A percentile compares a stretch with the other conserved stretches of the same genome.
Evolutionary conservation across 1,140 invertebrate genomes (phyloP).

Genomic region (Cydia pomonella): DNA sequence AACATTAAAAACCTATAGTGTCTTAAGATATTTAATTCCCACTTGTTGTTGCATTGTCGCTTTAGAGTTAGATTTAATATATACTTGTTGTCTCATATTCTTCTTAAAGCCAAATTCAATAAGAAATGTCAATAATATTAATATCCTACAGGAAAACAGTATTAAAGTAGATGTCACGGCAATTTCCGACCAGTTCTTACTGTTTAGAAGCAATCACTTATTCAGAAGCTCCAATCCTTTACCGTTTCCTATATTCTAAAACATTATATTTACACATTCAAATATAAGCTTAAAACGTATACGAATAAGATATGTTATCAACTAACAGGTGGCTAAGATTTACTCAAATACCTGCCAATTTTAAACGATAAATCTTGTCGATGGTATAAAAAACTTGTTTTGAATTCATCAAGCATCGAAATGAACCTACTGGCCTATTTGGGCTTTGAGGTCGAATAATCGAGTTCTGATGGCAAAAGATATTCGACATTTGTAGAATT

Average conservation of each 20-base stretch:
- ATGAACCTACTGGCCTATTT: slow-evolving; percentile 59
- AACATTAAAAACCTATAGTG: no score
- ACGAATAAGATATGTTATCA: background rate
- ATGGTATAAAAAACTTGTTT: slow-evolving; percentile 56
- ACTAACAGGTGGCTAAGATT: slow-evolving; percentile 4
- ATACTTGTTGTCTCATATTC: no score
- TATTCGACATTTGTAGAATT: no score
- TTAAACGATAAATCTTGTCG: slow-evolving; percentile 47
- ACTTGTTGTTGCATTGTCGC: no score
- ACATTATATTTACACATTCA: background rate
- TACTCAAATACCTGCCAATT: slow-evolving; percentile 38
- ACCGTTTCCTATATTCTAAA: background rate
- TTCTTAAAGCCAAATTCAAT: background rate
- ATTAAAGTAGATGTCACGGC: background rate
- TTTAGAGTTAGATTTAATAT: no score
- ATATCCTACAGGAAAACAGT: background rate
- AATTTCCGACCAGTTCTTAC: slow-evolving; percentile 1
- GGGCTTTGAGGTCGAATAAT: slow-evolving; percentile 46
- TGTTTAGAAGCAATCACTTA: slow-evolving; percentile 10
- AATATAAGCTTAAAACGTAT: background rate
- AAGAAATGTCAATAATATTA: background rate
- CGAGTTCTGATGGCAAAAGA: slow-evolving; percentile 34
- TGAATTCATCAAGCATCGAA: slow-evolving; percentile 50
- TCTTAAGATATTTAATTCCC: no score
- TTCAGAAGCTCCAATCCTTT: slow-evolving; percentile 19